Conservation (phyloP, 2,888 invertebrate species). For the Mycogona germanica region DNA sequence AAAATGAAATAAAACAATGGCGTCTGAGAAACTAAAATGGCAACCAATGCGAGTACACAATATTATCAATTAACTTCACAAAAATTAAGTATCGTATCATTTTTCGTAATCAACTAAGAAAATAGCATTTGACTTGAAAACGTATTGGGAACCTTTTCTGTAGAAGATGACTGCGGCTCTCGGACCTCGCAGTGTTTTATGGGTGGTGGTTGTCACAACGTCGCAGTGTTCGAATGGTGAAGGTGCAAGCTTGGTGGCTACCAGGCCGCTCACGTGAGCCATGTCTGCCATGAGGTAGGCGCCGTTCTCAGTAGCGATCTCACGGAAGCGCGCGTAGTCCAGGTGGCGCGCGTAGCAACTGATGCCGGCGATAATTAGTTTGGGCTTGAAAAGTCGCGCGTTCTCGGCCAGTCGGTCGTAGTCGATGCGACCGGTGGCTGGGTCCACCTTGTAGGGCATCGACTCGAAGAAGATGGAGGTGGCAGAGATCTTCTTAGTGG, state of each 20-base stretch:
- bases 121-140: no score
- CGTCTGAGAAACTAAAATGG: no score
- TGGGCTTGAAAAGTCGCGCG: slow-evolving; percentile 78
- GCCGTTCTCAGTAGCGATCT: slow-evolving; percentile 67
- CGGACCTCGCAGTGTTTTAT: slow-evolving; percentile 75
- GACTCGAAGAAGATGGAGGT: slow-evolving; percentile 97
- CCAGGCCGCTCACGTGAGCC: slow-evolving; percentile 89
- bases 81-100: no score
- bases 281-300: slow-evolving; percentile 88
- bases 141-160: slow-evolving; percentile 68
- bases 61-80: no score
- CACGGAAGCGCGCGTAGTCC: slow-evolving; percentile 77
- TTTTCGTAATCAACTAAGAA: neutral
- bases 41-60: no score
- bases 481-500: slow-evolving; percentile 82
- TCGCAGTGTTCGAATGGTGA: slow-evolving; percentile 84
- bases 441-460: slow-evolving; percentile 82
- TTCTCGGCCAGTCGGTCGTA: slow-evolving; percentile 73
- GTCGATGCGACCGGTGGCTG: slow-evolving; percentile 75
- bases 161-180: slow-evolving; percentile 81
- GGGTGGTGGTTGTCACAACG: slow-evolving; percentile 88
- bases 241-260: slow-evolving; percentile 76
- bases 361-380: slow-evolving; percentile 83
- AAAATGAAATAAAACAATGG: no score
- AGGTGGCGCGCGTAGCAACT: slow-evolving; percentile 88